Conservation (phyloP, 2,888 invertebrate species). For the Apamea sordens region DNA sequence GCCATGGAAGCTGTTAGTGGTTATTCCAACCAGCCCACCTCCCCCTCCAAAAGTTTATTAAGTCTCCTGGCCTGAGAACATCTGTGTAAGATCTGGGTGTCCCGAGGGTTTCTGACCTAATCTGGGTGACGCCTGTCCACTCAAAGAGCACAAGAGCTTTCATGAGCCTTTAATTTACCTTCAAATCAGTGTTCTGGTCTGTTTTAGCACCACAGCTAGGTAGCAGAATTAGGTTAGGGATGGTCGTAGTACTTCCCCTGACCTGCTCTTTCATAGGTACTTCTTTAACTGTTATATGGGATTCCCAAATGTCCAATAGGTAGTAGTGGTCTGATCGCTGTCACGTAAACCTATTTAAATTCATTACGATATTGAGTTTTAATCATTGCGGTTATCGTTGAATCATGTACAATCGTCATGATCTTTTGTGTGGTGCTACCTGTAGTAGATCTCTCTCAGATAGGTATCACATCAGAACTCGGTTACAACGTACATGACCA, state of each 20-base stretch:
- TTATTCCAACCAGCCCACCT: no score
- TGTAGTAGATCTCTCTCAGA: conserved; percentile 20
- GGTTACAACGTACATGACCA: conserved; percentile 4
- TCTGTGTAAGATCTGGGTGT: no score
- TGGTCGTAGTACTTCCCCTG: neutral
- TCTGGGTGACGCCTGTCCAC: no score
- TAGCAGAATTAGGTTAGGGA: neutral
- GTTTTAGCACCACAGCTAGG: neutral
- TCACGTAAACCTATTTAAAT: conserved; percentile 30
- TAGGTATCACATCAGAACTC: conserved; percentile 12
- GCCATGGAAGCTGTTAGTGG: no score
- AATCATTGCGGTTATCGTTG: conserved; percentile 27
- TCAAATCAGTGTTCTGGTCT: neutral
- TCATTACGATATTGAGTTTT: conserved; percentile 15
- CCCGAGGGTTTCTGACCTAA: no score
- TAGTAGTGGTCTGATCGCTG: neutral
- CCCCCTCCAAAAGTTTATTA: no score
- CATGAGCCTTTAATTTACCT: neutral
- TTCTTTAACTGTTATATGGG: conserved; percentile 10
- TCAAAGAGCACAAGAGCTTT: no score
- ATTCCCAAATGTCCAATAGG: conserved; percentile 21
- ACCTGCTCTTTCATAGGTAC: neutral
- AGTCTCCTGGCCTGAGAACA: no score
- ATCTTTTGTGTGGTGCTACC: neutral
- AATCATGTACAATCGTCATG: conserved; percentile 16